Base-by-base conservation (phyloP, 2,888 invertebrate species). In the Himalopsyche tibetana region DNA sequence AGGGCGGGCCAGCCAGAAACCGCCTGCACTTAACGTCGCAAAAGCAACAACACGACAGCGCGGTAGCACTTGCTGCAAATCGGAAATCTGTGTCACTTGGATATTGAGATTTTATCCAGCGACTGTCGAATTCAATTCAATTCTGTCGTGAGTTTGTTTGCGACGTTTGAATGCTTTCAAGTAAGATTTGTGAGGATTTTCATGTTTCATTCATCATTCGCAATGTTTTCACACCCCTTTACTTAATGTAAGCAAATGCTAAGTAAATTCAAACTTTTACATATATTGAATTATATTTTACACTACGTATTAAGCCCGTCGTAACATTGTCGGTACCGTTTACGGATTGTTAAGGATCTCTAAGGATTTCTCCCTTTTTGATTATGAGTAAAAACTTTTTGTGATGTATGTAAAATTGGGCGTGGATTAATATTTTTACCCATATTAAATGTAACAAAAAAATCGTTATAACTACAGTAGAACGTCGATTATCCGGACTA, bases 21-120 rank as follows among this genome's bases (percentile, higher is more conserved):
- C 63, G 63, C 63, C 63, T 63, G 63, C 63, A 63, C 63, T 63
- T 63, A 63, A 63, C 63, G 63, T 63, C 28, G 63, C 63, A 63
- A 63, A 63, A 63, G 63, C 63, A 63, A 63, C 63, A 63, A 28
- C 63, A 28, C 63, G 19, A 63, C 63, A 15, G 28, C 63, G 28
- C 11, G 63, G 63, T 28, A 63, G 19, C 63, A 63, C 63, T 63
- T 19, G 63, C 63, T 63, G 63, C n/a, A 63, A 63, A 63, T 63
- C 63, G 63, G 63, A 63, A 63, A 63, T 63, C 63, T 63, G 19
- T 63, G 63, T 19, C 63, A 63, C 63, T 63, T 19, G 63, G 19
- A 63, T 63, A 63, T 19, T 63, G 63, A 63, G 63, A 63, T 63
- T 63, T 63, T 63, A 63, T 63, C 63, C 63, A 19, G 63, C n/a